Base-by-base conservation (phyloP, 1,140 invertebrate genomes). In the Aphelenchoides besseyi region DNA sequence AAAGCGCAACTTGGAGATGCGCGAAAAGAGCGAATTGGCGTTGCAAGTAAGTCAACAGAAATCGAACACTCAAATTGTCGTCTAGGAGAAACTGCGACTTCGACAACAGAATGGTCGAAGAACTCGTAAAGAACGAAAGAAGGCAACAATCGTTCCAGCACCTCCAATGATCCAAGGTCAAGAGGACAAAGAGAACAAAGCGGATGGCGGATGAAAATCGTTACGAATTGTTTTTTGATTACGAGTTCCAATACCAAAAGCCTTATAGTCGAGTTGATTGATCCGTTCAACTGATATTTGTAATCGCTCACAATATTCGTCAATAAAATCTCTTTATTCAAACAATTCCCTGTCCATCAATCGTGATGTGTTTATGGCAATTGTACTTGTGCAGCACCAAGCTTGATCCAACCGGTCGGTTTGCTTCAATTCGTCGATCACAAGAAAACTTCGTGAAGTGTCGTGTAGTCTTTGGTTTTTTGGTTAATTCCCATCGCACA, bases 11-110 rank as follows among this genome's bases (percentile, higher is more conserved):
- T 70, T 66, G 33, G 33, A 74, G 3, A 76, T 81, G 54, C 55
- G 79, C 12, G 78, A 80, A 69, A 81, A 81, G 55, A 71, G 74
- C 41, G 70, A 76, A 23, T 68, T 80, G 41, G 79, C 79, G 16
- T 55, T 79, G 1, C 76, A 77, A 61, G 74, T 75, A 41, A 41
- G 5, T 41, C 37, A 41, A 41, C n/a, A 8, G n/a, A n/a, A 41
- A 70, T 9, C 23, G 16, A 16, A 26, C 37, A 41, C n/a, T 41
- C 37, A 41, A 41, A 41, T 8, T 41, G 37, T 52, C 2, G 3
- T 61, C 1, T 55, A 78, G 78, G 78, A 79, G 63, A 79, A 79
- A 48, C 68, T 79, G 18, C 57, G 68, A 12, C 68, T 79, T 8
- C 71, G 78, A 3, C 78, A 80, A 36, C 78, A 79, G 37, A 71